Percentiles rank a stretch among this genome's conserved stretches.
These are phyloP conservation scores for Thaumetopoea pityocampa DNA, from an alignment of 1,140 invertebrate species.

Conservation along the genomic window DNA sequence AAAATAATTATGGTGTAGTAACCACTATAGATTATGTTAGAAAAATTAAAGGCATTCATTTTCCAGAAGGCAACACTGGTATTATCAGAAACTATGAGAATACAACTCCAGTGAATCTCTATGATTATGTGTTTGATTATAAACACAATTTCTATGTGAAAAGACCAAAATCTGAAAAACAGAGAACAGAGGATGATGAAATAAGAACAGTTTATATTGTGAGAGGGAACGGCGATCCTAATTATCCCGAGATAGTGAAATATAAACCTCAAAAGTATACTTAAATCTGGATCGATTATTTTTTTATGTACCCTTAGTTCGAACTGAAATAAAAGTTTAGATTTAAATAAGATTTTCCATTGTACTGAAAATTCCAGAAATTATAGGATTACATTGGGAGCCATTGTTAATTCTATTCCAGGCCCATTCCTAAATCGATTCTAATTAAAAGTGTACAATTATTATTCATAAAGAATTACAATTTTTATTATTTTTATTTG, in stretches of 20 bases:
- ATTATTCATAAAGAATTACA: too few relatives aligned
- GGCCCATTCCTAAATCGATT: too few relatives aligned
- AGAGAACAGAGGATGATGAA: slow-evolving; percentile 20
- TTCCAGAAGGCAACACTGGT: slow-evolving; percentile 23
- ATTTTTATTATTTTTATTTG: too few relatives aligned
- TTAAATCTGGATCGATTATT: slow-evolving; percentile 12
- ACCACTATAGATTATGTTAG: slow-evolving; percentile 21
- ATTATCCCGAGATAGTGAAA: slow-evolving; percentile 53
- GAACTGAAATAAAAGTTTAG: too few relatives aligned
- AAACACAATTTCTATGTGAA: slow-evolving; percentile 20
- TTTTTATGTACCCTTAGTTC: not conserved
- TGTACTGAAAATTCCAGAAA: too few relatives aligned
- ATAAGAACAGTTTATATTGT: slow-evolving; percentile 48
- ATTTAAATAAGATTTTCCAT: not conserved
- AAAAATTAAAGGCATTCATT: slow-evolving; percentile 26
- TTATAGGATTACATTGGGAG: too few relatives aligned
- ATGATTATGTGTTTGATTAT: slow-evolving; percentile 18
- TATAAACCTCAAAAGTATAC: slow-evolving; percentile 40
- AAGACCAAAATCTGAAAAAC: slow-evolving; percentile 3
- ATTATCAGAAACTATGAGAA: not conserved
- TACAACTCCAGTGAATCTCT: slow-evolving; percentile 2
- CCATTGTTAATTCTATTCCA: too few relatives aligned
- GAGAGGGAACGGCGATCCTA: slow-evolving; percentile 60
- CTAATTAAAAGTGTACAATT: too few relatives aligned
- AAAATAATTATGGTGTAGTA: slow-evolving; percentile 9